phyloP scores from a whole-genome alignment of 2,888 invertebrate species.

The Heterodera filipjevi region DNA sequence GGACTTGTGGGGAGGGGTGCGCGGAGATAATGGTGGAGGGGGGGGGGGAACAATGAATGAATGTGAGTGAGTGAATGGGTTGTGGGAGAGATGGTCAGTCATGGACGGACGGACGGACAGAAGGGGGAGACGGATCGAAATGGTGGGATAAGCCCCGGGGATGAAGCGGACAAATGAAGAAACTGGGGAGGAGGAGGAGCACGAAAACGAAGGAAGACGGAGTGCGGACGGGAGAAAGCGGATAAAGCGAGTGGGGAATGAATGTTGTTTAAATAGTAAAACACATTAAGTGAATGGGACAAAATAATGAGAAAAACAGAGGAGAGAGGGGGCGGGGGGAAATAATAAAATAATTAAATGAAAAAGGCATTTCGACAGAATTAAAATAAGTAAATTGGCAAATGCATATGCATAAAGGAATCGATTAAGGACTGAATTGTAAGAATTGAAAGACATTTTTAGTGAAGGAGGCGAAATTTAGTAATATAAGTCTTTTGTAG shows the following conservation, averaged over 20 bases:
- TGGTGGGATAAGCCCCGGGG: not conserved
- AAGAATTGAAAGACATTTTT: too few relatives aligned
- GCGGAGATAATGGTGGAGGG: not conserved
- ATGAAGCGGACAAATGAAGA: conserved; percentile 12
- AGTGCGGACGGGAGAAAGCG: not conserved
- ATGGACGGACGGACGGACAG: not conserved
- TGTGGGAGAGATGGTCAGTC: not conserved
- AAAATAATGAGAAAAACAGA: not conserved
- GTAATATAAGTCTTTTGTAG: too few relatives aligned
- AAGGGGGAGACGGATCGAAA: not conserved
- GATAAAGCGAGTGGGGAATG: not conserved
- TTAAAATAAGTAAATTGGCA: too few relatives aligned
- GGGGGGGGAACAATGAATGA: not conserved
- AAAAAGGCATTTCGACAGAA: not conserved
- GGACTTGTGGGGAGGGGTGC: not conserved
- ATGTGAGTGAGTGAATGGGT: not conserved
- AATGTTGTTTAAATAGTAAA: not conserved
- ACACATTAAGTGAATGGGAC: not conserved
- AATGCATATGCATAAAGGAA: too few relatives aligned
- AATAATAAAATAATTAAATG: not conserved
- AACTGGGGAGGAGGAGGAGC: not conserved
- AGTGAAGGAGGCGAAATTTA: too few relatives aligned
- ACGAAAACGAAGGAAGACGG: not conserved
- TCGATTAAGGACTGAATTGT: too few relatives aligned
- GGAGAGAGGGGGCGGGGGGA: too few relatives aligned